Evolutionary conservation across 2,888 invertebrate species (phyloP).

Genomic region (Podotricha telesiphe): DNA sequence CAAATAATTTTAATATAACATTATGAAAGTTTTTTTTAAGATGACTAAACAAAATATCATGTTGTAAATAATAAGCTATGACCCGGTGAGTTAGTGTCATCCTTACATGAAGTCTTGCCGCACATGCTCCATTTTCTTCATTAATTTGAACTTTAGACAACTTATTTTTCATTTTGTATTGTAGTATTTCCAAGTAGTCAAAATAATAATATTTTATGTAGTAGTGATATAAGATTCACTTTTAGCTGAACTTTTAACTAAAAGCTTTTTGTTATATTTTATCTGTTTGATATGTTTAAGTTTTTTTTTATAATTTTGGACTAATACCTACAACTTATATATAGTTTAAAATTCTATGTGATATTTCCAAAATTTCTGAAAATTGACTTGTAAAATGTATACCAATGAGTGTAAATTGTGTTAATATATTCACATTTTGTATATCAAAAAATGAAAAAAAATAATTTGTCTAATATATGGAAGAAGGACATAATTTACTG

Average conservation of each 20-base stretch:
- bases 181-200: neutral
- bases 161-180: neutral
- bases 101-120: neutral
- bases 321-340: slow-evolving; percentile 38
- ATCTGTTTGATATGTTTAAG: slow-evolving; percentile 4
- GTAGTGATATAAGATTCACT: slow-evolving; percentile 1
- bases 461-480: slow-evolving; percentile 14
- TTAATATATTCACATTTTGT: slow-evolving; percentile 9
- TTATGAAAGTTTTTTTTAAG: too few species aligned
- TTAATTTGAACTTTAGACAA: neutral
- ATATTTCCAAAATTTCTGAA: slow-evolving; percentile 63
- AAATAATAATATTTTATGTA: neutral
- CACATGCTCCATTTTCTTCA: neutral
- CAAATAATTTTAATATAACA: too few species aligned
- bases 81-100: neutral
- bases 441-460: slow-evolving; percentile 8
- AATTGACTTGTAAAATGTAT: slow-evolving; percentile 50
- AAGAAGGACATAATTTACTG: neutral
- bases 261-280: slow-evolving; percentile 6
- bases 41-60: too few species aligned
- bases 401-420: slow-evolving; percentile 23
- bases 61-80: neutral
- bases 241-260: neutral
- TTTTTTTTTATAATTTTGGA: slow-evolving; percentile 1
- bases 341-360: slow-evolving; percentile 59